Percentiles rank a stretch among this genome's conserved stretches.
Evolutionary conservation across 2,113 vertebrate species (phyloP).

Genomic region (Oreochromis aureus): DNA sequence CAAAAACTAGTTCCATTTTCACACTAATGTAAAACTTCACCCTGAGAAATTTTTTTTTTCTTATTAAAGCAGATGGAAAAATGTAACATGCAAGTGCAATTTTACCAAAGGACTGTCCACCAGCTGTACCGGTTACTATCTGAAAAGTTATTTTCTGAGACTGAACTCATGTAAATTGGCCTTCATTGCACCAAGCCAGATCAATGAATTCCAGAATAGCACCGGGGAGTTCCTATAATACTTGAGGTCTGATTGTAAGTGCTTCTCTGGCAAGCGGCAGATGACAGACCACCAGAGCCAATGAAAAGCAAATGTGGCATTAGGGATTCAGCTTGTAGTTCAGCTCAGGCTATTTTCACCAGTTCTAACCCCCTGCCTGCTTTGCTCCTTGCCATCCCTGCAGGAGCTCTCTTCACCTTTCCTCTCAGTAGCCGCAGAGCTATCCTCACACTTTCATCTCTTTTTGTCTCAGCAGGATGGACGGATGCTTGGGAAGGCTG

Average conservation of each 20-base stretch:
- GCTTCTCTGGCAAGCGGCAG: constrained; percentile 11
- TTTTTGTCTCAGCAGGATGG: constrained; percentile 36
- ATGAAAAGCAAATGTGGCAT: constrained; percentile 40
- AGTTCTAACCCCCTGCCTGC: constrained; percentile 14
- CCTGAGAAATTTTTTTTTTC: not conserved
- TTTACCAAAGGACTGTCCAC: not conserved
- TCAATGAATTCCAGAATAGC: constrained; percentile 41
- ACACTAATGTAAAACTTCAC: not conserved
- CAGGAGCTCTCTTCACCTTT: constrained; percentile 50
- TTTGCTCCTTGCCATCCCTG: constrained; percentile 4
- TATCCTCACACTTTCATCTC: constrained; percentile 43
- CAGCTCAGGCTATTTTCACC: constrained; percentile 38
- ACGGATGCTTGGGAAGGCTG: constrained; percentile 13
- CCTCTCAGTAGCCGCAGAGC: constrained; percentile 8
- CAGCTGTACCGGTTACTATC: not conserved
- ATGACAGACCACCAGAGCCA: constrained; percentile 1
- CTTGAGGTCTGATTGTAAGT: constrained; percentile 37
- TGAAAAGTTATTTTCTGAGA: constrained; percentile 4
- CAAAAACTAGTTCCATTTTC: not conserved
- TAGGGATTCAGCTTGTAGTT: constrained; percentile 39
- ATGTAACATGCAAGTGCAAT: not conserved
- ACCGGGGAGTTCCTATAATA: constrained; percentile 30
- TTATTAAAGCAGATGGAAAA: not conserved
- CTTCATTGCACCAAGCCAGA: constrained; percentile 5
- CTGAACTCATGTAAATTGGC: not conserved